phyloP scores from a whole-genome alignment of 1,140 invertebrate species.

The Eumeta japonica region DNA sequence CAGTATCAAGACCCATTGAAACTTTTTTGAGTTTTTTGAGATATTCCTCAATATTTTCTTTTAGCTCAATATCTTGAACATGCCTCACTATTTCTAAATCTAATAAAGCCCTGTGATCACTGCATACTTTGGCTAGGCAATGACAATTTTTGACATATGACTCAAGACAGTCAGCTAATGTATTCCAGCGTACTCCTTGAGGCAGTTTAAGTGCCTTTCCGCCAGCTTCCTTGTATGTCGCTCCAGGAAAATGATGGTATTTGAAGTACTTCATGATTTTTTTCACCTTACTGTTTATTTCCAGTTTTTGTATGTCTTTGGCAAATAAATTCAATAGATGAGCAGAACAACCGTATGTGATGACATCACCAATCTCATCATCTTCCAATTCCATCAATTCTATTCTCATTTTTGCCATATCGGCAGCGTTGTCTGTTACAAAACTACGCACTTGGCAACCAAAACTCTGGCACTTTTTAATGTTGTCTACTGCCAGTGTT shows the following conservation, averaged over 20 bases:
- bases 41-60: no score
- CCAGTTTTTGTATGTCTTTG: not conserved
- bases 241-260: conserved; percentile 1
- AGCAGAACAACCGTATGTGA: not conserved
- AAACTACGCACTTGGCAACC: not conserved
- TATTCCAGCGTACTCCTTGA: no score
- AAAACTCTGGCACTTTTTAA: not conserved
- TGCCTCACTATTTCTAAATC: no score
- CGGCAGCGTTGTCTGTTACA: not conserved
- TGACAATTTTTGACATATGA: no score
- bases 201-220: not conserved
- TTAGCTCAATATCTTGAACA: no score
- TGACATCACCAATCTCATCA: not conserved
- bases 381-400: not conserved
- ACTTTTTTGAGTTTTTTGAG: no score
- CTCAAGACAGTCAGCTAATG: no score
- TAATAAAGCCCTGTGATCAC: no score
- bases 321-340: not conserved
- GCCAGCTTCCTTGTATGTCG: no score
- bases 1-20: no score
- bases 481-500: not conserved
- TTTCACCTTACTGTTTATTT: not conserved
- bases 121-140: no score
- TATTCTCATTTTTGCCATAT: not conserved
- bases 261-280: not conserved